phyloP scores from a whole-genome alignment of 64 coral and sea anemone species.

The Pachyseris speciosa region DNA sequence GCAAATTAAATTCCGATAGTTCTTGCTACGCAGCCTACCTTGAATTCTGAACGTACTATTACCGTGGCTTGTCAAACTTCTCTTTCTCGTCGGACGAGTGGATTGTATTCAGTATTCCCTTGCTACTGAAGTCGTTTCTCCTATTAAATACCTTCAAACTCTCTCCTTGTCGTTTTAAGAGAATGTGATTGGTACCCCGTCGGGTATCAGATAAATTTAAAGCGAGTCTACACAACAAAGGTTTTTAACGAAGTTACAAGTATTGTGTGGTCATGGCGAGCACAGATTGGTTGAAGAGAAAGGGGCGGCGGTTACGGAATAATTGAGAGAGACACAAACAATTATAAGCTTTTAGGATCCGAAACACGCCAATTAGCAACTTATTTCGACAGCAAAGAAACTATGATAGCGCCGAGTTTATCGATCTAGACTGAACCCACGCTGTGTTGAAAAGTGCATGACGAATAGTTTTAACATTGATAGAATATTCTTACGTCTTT shows the following conservation, averaged over 20 bases:
- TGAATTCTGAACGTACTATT: not conserved
- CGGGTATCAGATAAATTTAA: slow-evolving; percentile 24
- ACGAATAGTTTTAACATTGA: not conserved
- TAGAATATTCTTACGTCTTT: not conserved
- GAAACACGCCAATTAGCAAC: slow-evolving; percentile 31
- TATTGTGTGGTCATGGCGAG: not conserved
- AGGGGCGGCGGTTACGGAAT: not conserved
- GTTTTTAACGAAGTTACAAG: slow-evolving; percentile 23
- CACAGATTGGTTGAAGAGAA: not conserved
- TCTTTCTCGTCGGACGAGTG: not conserved
- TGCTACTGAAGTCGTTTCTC: not conserved
- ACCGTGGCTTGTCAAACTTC: not conserved
- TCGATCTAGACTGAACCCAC: not conserved
- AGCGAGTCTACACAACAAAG: slow-evolving; percentile 12
- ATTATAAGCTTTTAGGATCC: slow-evolving; percentile 30
- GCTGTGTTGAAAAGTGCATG: not conserved
- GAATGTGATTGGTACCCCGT: slow-evolving; percentile 13
- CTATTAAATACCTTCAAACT: not conserved
- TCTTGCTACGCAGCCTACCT: not conserved
- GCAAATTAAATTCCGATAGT: not conserved
- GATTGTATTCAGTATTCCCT: not conserved
- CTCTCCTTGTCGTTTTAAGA: not conserved
- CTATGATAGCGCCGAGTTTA: slow-evolving; percentile 8
- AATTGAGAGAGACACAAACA: slow-evolving; percentile 19
- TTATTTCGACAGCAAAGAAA: slow-evolving; percentile 45